Percentiles rank a stretch among this genome's conserved stretches.
phyloP scores from a whole-genome alignment of 2,113 vertebrate species.

The Corapipo altera region DNA sequence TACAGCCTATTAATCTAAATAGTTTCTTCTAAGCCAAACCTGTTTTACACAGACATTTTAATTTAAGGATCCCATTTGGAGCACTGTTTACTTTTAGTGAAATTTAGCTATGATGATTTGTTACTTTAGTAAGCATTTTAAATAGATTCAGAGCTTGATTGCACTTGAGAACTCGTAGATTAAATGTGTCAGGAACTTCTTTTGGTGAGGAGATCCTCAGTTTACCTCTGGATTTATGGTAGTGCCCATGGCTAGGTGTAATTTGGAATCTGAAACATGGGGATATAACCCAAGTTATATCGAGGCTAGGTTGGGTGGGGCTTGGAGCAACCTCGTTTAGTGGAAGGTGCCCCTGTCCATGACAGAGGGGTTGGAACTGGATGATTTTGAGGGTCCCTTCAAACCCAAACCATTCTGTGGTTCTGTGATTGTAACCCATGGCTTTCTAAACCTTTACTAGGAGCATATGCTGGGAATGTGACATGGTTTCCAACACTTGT shows the following conservation, averaged over 20 bases:
- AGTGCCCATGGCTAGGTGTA: not conserved
- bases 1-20: not conserved
- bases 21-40: not conserved
- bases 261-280: not conserved
- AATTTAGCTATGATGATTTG: not conserved
- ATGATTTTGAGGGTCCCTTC: not conserved
- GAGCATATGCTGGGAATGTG: not conserved
- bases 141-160: not conserved
- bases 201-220: not conserved
- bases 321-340: not conserved
- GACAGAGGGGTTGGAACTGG: not conserved
- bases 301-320: not conserved
- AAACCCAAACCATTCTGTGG: not conserved
- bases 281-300: not conserved
- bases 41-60: not conserved
- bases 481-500: not conserved
- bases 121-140: not conserved
- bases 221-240: not conserved
- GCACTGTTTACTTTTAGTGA: not conserved
- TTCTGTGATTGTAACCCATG: not conserved
- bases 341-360: not conserved
- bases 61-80: not conserved
- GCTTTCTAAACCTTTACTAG: not conserved
- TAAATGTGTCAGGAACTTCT: not conserved
- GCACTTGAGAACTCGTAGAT: not conserved